Conservation (phyloP, 2,797 vertebrate species). For the Capromys pilorides region DNA sequence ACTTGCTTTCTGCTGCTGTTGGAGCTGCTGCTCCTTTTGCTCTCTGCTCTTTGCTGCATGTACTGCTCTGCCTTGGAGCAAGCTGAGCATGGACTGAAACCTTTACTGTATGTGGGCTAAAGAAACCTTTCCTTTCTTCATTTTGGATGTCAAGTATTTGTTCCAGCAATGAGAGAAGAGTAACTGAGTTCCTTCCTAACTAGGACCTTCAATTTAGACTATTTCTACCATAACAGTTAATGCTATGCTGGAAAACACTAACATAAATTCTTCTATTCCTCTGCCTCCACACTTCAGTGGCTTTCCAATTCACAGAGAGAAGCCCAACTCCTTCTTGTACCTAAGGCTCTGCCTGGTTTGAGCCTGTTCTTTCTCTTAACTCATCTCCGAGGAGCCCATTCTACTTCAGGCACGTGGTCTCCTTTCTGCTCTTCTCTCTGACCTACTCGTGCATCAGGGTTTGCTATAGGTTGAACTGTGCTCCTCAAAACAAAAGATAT, state of each 20-base stretch:
- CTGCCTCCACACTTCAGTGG: background rate
- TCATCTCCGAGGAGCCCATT: background rate
- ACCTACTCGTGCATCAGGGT: background rate
- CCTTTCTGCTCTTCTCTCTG: background rate
- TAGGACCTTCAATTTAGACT: background rate
- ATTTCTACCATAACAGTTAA: background rate
- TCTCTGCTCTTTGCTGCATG: no score
- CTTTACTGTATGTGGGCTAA: no score
- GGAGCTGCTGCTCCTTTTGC: no score
- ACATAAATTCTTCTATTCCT: background rate
- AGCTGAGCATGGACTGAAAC: no score
- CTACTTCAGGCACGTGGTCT: background rate
- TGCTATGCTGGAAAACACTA: background rate
- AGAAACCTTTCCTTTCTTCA: no score
- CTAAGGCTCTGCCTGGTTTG: background rate
- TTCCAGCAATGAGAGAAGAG: no score
- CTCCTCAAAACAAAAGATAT: background rate
- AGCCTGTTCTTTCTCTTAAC: background rate
- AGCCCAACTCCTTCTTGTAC: background rate
- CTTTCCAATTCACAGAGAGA: background rate
- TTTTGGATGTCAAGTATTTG: no score
- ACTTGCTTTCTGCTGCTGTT: no score
- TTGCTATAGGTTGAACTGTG: background rate
- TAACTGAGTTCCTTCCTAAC: background rate
- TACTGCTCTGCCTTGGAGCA: no score